Percentiles rank a stretch among this genome's conserved stretches.
Conservation (phyloP, 2,113 vertebrate genomes). For the Cercopithecus mona region DNA sequence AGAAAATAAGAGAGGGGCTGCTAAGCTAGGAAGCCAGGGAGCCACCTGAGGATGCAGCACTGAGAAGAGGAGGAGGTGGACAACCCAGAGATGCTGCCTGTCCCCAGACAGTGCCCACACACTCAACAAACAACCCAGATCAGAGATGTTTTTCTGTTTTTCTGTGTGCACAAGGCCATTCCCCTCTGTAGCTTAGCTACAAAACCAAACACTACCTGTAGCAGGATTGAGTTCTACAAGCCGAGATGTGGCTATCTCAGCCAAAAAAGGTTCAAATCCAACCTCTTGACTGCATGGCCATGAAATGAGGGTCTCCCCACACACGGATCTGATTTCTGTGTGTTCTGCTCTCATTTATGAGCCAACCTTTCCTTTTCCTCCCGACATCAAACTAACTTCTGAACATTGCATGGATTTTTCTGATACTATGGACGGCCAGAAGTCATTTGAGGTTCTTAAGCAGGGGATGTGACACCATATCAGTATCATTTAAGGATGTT, state of each 20-base stretch:
- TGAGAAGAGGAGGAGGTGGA: not conserved
- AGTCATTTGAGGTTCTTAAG: not conserved
- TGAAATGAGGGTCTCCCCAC: not conserved
- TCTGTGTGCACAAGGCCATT: not conserved
- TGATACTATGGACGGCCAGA: not conserved
- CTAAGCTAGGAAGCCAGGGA: not conserved
- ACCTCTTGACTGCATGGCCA: rapidly evolving
- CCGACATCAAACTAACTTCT: not conserved
- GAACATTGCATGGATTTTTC: not conserved
- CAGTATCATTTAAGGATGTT: not conserved
- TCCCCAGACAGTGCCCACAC: not conserved
- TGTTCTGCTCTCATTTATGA: not conserved
- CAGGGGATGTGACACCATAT: rapidly evolving
- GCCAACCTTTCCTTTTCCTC: rapidly evolving
- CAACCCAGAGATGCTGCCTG: not conserved
- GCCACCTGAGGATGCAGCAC: not conserved
- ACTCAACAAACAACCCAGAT: rapidly evolving
- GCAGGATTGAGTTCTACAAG: not conserved
- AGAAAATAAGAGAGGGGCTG: not conserved
- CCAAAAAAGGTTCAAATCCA: not conserved
- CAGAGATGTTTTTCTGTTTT: not conserved
- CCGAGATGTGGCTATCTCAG: not conserved
- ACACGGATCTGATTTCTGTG: rapidly evolving
- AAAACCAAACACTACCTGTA: not conserved
- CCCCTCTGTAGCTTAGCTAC: not conserved